Evolutionary conservation across 2,797 vertebrate species (phyloP).

Genomic region (Chaenodraco wilsoni): DNA sequence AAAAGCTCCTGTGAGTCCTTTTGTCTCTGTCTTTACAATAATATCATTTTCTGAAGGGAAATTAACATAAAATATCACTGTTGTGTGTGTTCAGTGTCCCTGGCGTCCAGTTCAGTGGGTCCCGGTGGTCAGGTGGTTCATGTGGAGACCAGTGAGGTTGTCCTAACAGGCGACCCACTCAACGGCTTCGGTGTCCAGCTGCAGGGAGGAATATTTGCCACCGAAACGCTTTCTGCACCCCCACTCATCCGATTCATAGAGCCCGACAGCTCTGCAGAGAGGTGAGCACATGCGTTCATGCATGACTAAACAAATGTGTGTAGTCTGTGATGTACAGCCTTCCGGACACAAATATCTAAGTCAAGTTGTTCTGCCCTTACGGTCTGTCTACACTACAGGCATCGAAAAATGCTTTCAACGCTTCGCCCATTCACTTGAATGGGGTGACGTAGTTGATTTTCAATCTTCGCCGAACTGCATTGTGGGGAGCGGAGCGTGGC

Average conservation of each 20-base stretch:
- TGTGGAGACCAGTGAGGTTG: conserved; percentile 91
- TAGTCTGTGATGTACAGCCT: neutral
- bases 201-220: conserved; percentile 96
- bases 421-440: too few relatives aligned
- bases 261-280: conserved; percentile 96
- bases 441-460: too few relatives aligned
- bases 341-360: too few relatives aligned
- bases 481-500: too few relatives aligned
- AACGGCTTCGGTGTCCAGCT: conserved; percentile 97
- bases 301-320: neutral
- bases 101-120: conserved; percentile 94
- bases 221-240: conserved; percentile 93
- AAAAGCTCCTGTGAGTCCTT: conserved; percentile 90
- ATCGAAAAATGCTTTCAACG: too few relatives aligned
- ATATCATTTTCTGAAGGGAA: neutral
- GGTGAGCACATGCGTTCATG: conserved; percentile 80
- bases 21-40: neutral
- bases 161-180: conserved; percentile 91
- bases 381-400: too few relatives aligned
- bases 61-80: neutral
- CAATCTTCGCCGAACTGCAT: too few relatives aligned
- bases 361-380: too few relatives aligned
- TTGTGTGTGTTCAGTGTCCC: conserved; percentile 81
- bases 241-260: conserved; percentile 95
- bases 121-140: conserved; percentile 96